Percentiles rank a stretch among this genome's conserved stretches.
phyloP scores from a whole-genome alignment of 2,797 vertebrate genomes.

The Phylloscopus collybita region DNA sequence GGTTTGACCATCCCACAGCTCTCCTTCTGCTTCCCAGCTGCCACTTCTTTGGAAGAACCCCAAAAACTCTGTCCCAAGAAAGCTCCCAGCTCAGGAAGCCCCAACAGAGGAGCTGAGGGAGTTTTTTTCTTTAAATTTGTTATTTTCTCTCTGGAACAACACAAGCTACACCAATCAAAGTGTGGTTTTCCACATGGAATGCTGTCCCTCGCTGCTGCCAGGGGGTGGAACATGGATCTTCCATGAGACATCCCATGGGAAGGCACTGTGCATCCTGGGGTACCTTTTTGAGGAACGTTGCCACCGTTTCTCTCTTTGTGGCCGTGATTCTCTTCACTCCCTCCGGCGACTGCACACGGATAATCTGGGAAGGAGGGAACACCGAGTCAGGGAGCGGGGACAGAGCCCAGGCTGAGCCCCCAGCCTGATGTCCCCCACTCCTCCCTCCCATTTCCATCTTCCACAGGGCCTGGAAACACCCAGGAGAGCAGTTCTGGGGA shows the following conservation, averaged over 20 bases:
- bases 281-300: slow-evolving; percentile 95
- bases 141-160: neutral
- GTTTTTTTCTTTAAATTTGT: neutral
- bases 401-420: neutral
- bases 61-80: neutral
- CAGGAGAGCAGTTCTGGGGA: no score
- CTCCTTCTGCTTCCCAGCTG: neutral
- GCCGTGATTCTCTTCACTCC: slow-evolving; percentile 93
- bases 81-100: neutral
- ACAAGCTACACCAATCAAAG: neutral
- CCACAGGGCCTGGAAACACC: neutral
- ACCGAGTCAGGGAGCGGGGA: rapidly evolving
- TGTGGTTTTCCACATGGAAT: rapidly evolving
- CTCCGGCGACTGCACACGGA: slow-evolving; percentile 95
- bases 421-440: neutral
- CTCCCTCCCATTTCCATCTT: neutral
- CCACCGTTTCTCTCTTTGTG: slow-evolving; percentile 90
- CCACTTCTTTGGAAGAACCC: neutral
- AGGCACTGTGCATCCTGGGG: rapidly evolving
- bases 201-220: neutral
- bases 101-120: rapidly evolving
- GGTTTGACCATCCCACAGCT: neutral
- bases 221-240: rapidly evolving
- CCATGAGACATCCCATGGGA: rapidly evolving
- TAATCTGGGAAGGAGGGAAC: slow-evolving; percentile 77